These are phyloP conservation scores for Stenodera caucasica DNA, from an alignment of 2,888 invertebrate species.

Conservation along the genomic window DNA sequence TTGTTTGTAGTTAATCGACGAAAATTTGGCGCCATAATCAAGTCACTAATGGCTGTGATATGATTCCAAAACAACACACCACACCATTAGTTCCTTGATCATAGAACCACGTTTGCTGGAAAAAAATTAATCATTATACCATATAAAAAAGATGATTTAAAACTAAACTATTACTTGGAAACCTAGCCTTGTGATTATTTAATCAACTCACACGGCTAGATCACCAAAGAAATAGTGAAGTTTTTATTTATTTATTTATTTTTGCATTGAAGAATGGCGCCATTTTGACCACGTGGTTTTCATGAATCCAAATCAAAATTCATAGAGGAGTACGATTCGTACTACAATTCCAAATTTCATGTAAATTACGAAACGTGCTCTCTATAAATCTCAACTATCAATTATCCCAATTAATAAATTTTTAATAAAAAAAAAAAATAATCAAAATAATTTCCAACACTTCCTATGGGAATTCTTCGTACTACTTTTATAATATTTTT, in stretches of 20 bases:
- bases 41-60: conserved; percentile 57
- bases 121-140: conserved; percentile 12
- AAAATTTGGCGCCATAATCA: conserved; percentile 37
- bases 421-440: not conserved
- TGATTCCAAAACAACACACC: conserved; percentile 46
- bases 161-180: conserved; percentile 40
- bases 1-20: conserved; percentile 8
- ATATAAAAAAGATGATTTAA: not conserved
- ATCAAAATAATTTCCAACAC: conserved; percentile 21
- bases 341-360: conserved; percentile 25
- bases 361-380: conserved; percentile 26
- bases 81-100: conserved; percentile 53
- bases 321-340: conserved; percentile 32
- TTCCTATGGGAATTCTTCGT: conserved; percentile 50
- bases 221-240: conserved; percentile 52
- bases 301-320: conserved; percentile 17
- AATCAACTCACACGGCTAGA: conserved; percentile 54
- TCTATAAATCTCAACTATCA: conserved; percentile 21
- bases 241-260: not conserved
- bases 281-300: conserved; percentile 1
- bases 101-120: conserved; percentile 28
- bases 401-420: not conserved
- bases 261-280: not conserved
- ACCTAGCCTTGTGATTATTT: conserved; percentile 45
- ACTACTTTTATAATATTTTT: conserved; percentile 38